phyloP scores from a whole-genome alignment of 2,113 vertebrate species.

The Mirounga angustirostris region DNA sequence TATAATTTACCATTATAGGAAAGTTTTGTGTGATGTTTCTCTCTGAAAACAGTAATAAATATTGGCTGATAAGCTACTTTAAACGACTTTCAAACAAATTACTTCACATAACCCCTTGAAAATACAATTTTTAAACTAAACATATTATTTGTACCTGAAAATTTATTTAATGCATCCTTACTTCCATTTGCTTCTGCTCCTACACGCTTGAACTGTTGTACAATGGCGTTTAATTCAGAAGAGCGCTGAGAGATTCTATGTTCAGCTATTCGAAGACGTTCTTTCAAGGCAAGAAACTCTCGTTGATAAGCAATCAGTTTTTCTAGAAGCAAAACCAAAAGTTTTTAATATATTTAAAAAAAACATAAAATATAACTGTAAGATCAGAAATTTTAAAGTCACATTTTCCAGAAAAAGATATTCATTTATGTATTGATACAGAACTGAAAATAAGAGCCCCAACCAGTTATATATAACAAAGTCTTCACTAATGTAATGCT shows the following conservation, averaged over 20 bases:
- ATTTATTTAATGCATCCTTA: conserved; percentile 92
- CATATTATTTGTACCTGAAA: conserved; percentile 91
- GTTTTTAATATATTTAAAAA: background rate
- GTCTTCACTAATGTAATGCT: background rate
- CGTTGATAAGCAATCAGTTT: conserved; percentile 97
- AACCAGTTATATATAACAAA: background rate
- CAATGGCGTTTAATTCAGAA: conserved; percentile 95
- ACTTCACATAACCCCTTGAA: background rate
- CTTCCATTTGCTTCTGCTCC: conserved; percentile 96
- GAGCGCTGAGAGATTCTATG: conserved; percentile 97
- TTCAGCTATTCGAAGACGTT: conserved; percentile 97
- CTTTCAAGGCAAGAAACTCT: conserved; percentile 97
- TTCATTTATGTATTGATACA: background rate
- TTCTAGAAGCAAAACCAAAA: conserved; percentile 86
- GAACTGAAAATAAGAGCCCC: background rate
- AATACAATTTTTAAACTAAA: background rate
- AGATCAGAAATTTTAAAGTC: conserved; percentile 9
- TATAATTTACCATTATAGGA: conserved; percentile 53
- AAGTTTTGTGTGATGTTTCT: background rate
- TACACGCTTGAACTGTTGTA: conserved; percentile 95
- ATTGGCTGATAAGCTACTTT: background rate
- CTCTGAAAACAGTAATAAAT: conserved; percentile 39
- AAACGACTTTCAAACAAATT: background rate
- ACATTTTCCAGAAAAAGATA: conserved; percentile 32
- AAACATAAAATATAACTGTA: background rate